Evolutionary conservation across 2,113 vertebrate species (phyloP).

Genomic region (Silurus asotus): DNA sequence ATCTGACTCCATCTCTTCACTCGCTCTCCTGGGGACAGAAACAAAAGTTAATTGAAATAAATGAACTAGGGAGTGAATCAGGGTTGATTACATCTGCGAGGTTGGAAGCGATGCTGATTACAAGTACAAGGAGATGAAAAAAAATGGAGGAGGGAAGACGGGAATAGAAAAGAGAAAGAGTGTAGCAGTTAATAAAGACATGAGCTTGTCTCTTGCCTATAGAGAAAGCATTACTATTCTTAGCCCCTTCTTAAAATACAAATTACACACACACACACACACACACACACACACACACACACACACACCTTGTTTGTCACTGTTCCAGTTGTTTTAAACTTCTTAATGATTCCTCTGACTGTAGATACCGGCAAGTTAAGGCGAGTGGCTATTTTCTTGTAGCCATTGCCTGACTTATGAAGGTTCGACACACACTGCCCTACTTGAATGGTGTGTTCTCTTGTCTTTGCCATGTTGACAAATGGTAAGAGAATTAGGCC

Average conservation of each 20-base stretch:
- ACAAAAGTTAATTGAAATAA: slow-evolving; percentile 72
- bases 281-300: no score
- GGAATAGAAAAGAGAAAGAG: slow-evolving; percentile 40
- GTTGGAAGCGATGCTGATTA: slow-evolving; percentile 63
- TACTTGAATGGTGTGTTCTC: no score
- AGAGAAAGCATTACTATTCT: slow-evolving; percentile 45
- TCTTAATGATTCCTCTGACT: no score
- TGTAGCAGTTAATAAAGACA: slow-evolving; percentile 55
- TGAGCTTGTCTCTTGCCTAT: slow-evolving; percentile 53
- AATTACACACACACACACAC: no score
- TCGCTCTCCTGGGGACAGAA: slow-evolving; percentile 60
- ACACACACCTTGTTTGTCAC: no score
- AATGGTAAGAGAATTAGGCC: no score
- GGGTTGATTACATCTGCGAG: slow-evolving; percentile 63
- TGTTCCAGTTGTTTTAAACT: no score
- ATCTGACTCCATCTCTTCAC: slow-evolving; percentile 36
- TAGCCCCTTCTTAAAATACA: background rate
- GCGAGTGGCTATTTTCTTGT: no score
- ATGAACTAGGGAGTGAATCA: slow-evolving; percentile 66
- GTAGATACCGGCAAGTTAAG: no score
- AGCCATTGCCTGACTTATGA: no score
- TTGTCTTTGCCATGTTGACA: no score
- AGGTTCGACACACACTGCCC: no score
- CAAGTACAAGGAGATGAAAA: slow-evolving; percentile 49
- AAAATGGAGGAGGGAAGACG: background rate